Percentiles rank a stretch among this genome's conserved stretches.
Conservation (phyloP, 2,113 vertebrate genomes). For the Dunckerocampus dactyliophorus region DNA sequence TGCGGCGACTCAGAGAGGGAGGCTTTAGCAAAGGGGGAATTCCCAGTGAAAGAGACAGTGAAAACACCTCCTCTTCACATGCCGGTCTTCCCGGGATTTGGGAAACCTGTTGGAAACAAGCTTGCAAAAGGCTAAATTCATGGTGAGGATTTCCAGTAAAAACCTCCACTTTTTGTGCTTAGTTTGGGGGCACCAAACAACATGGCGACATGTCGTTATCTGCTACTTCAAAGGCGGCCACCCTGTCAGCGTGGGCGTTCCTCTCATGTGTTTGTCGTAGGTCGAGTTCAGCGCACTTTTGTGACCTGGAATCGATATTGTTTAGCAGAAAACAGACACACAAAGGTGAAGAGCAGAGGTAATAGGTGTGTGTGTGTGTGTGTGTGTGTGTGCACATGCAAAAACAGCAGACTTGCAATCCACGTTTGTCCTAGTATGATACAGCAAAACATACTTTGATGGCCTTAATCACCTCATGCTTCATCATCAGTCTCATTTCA, state of each 20-base stretch:
- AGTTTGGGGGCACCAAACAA: background rate
- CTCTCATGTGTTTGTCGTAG: background rate
- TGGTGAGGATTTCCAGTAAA: too few relatives aligned
- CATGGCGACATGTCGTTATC: constrained; percentile 19
- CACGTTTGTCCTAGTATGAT: too few relatives aligned
- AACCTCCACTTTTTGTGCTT: background rate
- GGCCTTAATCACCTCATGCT: too few relatives aligned
- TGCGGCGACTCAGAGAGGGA: constrained; percentile 50
- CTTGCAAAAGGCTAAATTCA: background rate
- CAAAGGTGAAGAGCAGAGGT: too few relatives aligned
- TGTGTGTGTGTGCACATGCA: too few relatives aligned
- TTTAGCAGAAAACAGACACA: too few relatives aligned
- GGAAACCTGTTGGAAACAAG: background rate
- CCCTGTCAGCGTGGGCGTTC: background rate
- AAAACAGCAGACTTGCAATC: too few relatives aligned
- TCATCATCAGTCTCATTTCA: too few relatives aligned
- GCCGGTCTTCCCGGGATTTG: background rate
- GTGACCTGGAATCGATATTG: background rate
- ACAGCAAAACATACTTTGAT: too few relatives aligned
- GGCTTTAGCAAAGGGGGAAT: constrained; percentile 61
- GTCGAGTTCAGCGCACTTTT: background rate
- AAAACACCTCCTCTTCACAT: constrained; percentile 49
- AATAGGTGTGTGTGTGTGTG: too few relatives aligned
- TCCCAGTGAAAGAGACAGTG: constrained; percentile 65
- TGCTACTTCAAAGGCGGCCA: constrained; percentile 45